Evolutionary conservation across 2,888 invertebrate genomes (phyloP), one percentile per base, ranked within the genome.

Genomic region (Aphrophora alni): DNA sequence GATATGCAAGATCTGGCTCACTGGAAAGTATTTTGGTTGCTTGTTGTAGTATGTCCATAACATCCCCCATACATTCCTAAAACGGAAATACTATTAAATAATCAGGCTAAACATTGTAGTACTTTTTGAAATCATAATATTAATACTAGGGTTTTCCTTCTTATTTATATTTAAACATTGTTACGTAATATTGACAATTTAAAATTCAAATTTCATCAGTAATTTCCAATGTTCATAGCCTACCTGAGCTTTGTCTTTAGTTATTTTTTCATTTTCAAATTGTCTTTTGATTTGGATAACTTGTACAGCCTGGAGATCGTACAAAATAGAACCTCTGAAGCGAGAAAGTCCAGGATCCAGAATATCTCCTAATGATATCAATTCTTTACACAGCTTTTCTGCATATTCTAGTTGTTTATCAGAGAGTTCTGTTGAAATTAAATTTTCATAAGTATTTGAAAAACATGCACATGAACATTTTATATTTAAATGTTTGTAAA

Each of bases 311-410:
- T 94, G 93, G 21, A 93, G 87, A 82, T 94, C 93, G 51, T 93
- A 88, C 0, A 94, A 87, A 21, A 94, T 87, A 4, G 91, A 90
- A 0, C 93, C 94, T 10, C 93, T 89, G 84, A 93, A 92, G 83
- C 90, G 89, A 0, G 93, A 90, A 88, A 89, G 90, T 2, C 94
- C 94, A 1, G 93, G 93, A 81, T 93, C 93, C 75, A 95, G 86
- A 25, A 91, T 88, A 74, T 93, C 91, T 14, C 93, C 91, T 68
- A 94, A 85, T 72, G 91, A 90, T n/a, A 94, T 85, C 4, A 95
- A 88, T 82, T 94, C 93, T 74, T 92, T 89, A 82, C 94, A 94
- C 0, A 94, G 88, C 33, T 91, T 90, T 33, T 93, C 89, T 87
- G 94, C 93, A 27, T 93, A 89, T 76, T 89, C 87, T 0, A 94